Evolutionary conservation across 2,797 vertebrate genomes (phyloP).

Genomic region (Neomorphus geoffroyi): DNA sequence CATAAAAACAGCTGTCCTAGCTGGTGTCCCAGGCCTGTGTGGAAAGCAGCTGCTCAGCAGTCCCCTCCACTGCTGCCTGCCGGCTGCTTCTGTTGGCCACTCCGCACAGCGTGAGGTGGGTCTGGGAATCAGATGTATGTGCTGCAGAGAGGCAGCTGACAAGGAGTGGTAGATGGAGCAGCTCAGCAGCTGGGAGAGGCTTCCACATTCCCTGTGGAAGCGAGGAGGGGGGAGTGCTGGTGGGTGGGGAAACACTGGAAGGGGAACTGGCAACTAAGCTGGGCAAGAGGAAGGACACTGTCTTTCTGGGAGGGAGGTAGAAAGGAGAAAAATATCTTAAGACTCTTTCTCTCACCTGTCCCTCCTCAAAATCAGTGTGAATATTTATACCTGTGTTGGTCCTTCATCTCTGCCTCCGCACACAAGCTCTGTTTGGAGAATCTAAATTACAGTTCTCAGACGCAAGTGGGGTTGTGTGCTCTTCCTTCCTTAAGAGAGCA

Average conservation of each 20-base stretch:
- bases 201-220: not conserved
- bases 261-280: not conserved
- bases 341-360: not conserved
- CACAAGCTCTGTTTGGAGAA: not conserved
- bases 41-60: slow-evolving; percentile 58
- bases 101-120: slow-evolving; percentile 36
- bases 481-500: not conserved
- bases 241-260: not conserved
- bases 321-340: not conserved
- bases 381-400: not conserved
- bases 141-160: slow-evolving; percentile 53
- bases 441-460: not conserved
- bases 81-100: slow-evolving; percentile 47
- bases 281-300: not conserved
- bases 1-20: slow-evolving; percentile 42
- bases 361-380: not conserved
- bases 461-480: accelerated
- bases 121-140: slow-evolving; percentile 29
- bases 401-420: not conserved
- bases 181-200: slow-evolving; percentile 53
- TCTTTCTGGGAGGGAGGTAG: not conserved
- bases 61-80: slow-evolving; percentile 55
- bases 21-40: not conserved
- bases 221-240: not conserved
- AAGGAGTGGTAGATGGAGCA: not conserved